phyloP scores from a whole-genome alignment of 2,113 vertebrate genomes.

The Aleadryas rufinucha region DNA sequence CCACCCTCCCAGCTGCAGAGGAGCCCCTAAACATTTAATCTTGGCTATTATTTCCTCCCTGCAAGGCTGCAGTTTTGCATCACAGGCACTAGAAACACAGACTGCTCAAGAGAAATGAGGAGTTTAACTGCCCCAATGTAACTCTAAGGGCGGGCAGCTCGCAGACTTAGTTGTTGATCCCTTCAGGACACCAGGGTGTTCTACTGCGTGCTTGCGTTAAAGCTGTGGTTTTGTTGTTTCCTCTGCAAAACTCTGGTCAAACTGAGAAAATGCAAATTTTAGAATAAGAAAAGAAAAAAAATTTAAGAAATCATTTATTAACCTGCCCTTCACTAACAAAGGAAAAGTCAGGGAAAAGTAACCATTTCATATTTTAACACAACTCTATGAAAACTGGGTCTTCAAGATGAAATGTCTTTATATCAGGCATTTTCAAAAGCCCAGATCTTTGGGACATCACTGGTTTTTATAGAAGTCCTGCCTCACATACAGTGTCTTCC shows the following conservation, averaged over 20 bases:
- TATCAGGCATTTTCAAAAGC: background rate
- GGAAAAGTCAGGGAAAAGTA: background rate
- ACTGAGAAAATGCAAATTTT: background rate
- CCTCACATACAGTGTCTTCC: background rate
- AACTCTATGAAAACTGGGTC: background rate
- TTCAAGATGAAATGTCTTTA: background rate
- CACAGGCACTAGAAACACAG: background rate
- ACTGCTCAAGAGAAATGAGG: background rate
- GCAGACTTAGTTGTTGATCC: background rate
- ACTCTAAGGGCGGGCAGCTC: background rate
- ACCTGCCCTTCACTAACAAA: background rate
- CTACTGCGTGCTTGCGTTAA: rapidly evolving
- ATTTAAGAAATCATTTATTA: background rate
- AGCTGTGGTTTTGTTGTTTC: background rate
- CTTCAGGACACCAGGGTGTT: background rate
- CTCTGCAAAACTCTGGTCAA: background rate
- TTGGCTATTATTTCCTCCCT: background rate
- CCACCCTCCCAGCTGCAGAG: background rate
- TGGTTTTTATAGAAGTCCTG: background rate
- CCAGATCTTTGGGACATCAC: background rate
- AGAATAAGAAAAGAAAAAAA: background rate
- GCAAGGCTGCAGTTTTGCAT: background rate
- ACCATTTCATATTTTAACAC: background rate
- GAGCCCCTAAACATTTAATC: background rate
- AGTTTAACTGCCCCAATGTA: background rate